Evolutionary conservation across 2,888 invertebrate species (phyloP).

Genomic region (Pilophorus perplexus): DNA sequence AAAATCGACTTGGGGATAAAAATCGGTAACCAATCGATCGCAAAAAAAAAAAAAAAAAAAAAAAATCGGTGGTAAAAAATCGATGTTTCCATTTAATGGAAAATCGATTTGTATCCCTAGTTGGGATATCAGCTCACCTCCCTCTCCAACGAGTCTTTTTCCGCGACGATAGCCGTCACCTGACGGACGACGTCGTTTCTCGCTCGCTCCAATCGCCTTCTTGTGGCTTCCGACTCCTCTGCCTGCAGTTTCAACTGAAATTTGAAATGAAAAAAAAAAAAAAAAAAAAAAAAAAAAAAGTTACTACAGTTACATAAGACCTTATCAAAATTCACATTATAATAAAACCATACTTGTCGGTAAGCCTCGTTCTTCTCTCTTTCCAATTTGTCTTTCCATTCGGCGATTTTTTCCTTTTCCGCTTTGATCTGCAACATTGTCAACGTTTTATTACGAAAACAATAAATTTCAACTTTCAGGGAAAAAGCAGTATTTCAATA

Average conservation of each 20-base stretch:
- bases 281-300: too few species aligned
- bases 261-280: neutral
- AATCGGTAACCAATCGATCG: too few species aligned
- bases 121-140: constrained; percentile 58
- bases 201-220: constrained; percentile 59
- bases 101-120: too few species aligned
- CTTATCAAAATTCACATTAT: too few species aligned
- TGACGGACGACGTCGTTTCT: constrained; percentile 61
- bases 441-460: too few species aligned
- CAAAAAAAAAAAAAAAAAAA: too few species aligned
- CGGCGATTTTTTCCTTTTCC: constrained; percentile 55
- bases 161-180: constrained; percentile 59
- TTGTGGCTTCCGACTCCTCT: constrained; percentile 58
- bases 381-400: constrained; percentile 55
- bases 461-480: too few species aligned
- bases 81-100: too few species aligned
- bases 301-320: too few species aligned
- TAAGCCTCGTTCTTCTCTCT: constrained; percentile 56
- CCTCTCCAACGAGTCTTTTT: constrained; percentile 59
- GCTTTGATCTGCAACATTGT: constrained; percentile 54
- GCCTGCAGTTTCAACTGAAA: constrained; percentile 59
- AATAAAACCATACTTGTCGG: constrained; percentile 55
- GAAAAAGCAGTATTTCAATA: too few species aligned
- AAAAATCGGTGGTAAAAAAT: too few species aligned
- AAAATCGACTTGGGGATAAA: too few species aligned